Conservation (phyloP, 2,888 invertebrate genomes). For the Chymomyza procnemis region DNA sequence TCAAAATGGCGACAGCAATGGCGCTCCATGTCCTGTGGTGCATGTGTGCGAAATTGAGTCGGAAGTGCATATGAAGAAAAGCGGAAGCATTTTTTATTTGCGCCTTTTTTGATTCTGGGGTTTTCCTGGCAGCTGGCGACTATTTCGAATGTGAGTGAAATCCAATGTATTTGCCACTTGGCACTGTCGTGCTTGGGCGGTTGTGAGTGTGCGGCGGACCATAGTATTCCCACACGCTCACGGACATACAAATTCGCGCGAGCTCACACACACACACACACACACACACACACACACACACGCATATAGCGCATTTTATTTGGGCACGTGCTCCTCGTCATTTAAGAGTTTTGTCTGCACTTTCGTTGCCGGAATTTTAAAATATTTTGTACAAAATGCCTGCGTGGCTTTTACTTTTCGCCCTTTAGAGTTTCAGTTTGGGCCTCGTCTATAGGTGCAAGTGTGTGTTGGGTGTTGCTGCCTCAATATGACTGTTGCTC, state of each 20-base stretch:
- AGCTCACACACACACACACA: too few relatives aligned
- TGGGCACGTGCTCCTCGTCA: conserved; percentile 72
- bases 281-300: conserved; percentile 1
- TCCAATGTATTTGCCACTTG: conserved; percentile 39
- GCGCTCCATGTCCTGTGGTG: not conserved
- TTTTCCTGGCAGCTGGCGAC: conserved; percentile 2
- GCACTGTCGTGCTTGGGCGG: not conserved
- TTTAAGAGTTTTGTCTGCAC: conserved; percentile 74
- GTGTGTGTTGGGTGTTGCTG: conserved; percentile 31
- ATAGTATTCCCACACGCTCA: conserved; percentile 1
- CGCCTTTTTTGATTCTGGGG: not conserved
- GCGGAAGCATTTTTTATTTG: conserved; percentile 3
- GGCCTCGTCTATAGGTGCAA: conserved; percentile 14
- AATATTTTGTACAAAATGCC: conserved; percentile 57
- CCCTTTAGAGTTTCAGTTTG: conserved; percentile 34
- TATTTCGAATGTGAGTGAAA: conserved; percentile 3
- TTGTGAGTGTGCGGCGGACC: not conserved
- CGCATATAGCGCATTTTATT: not conserved
- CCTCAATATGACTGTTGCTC: conserved; percentile 40
- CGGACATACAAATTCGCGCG: not conserved
- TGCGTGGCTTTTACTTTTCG: conserved; percentile 59
- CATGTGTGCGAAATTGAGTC: conserved; percentile 51
- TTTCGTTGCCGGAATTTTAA: conserved; percentile 69
- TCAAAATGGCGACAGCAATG: not conserved
- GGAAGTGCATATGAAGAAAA: conserved; percentile 36